Percentiles rank a stretch among this genome's conserved stretches.
Conservation (phyloP, 2,888 invertebrate genomes). For the Chloroclystis v-ata region DNA sequence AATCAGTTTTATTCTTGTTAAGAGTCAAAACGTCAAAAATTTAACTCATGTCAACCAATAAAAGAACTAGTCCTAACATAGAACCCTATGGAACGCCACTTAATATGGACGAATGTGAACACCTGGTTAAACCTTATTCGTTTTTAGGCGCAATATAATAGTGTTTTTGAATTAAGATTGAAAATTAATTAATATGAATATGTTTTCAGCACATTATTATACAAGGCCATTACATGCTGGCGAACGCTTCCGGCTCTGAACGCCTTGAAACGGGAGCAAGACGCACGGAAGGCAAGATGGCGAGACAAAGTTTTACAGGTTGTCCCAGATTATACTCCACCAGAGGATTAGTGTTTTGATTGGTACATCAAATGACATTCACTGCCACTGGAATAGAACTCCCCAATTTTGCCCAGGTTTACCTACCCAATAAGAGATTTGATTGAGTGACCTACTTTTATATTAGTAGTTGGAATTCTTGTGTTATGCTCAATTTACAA, state of each 20-base stretch:
- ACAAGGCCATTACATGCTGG: constrained; percentile 76
- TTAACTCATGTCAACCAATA: no score
- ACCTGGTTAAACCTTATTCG: neutral
- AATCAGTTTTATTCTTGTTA: no score
- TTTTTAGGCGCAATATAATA: neutral
- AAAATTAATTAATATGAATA: neutral
- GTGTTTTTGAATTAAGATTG: neutral
- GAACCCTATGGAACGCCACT: neutral
- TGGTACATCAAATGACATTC: neutral
- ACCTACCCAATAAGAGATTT: no score
- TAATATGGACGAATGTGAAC: no score
- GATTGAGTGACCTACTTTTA: no score
- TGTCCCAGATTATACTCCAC: constrained; percentile 82
- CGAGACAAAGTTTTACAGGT: constrained; percentile 84
- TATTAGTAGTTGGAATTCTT: no score
- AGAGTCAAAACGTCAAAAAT: no score
- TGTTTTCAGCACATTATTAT: constrained; percentile 58
- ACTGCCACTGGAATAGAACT: no score
- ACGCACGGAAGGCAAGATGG: constrained; percentile 83
- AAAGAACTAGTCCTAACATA: neutral
- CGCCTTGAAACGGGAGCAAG: constrained; percentile 81
- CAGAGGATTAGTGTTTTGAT: constrained; percentile 49
- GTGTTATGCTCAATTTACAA: no score
- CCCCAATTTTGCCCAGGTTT: neutral
- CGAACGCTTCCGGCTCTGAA: constrained; percentile 81